Conservation (phyloP, 1,140 invertebrate genomes). For the Samia ricini region DNA sequence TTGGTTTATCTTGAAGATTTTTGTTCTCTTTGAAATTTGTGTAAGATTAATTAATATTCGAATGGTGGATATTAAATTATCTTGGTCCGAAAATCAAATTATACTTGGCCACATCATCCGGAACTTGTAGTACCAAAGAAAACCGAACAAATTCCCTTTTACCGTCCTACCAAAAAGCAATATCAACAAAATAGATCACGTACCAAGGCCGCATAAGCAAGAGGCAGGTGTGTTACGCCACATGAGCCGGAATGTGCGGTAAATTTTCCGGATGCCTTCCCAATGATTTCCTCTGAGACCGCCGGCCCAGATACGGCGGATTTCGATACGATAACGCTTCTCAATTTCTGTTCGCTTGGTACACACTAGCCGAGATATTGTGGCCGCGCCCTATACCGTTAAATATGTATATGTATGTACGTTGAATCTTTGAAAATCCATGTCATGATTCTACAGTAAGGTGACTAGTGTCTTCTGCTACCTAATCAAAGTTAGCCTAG, state of each 20-base stretch:
- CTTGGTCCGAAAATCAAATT: no score
- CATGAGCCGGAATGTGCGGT: constrained; percentile 64
- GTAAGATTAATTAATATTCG: no score
- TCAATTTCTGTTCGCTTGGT: constrained; percentile 60
- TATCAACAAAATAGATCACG: constrained; percentile 60
- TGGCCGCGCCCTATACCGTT: constrained; percentile 44
- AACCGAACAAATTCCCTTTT: neutral
- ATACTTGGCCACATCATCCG: no score
- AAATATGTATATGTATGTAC: constrained; percentile 41
- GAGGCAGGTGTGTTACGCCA: constrained; percentile 63
- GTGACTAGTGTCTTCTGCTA: neutral
- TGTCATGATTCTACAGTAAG: neutral
- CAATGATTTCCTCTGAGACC: constrained; percentile 85
- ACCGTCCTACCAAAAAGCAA: constrained; percentile 17
- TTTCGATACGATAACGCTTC: constrained; percentile 70
- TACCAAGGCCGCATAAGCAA: constrained; percentile 58
- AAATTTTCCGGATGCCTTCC: constrained; percentile 83
- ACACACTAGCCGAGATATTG: constrained; percentile 42
- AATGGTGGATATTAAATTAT: no score
- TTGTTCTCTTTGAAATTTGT: no score
- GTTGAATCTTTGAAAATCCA: neutral
- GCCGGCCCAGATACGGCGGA: constrained; percentile 65
- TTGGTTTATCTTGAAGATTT: no score
- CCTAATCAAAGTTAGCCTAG: neutral
- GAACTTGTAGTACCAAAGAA: neutral